Percentiles rank a stretch among this genome's conserved stretches.
Conservation (phyloP, 2,888 invertebrate genomes). For the Cenopis cana region DNA sequence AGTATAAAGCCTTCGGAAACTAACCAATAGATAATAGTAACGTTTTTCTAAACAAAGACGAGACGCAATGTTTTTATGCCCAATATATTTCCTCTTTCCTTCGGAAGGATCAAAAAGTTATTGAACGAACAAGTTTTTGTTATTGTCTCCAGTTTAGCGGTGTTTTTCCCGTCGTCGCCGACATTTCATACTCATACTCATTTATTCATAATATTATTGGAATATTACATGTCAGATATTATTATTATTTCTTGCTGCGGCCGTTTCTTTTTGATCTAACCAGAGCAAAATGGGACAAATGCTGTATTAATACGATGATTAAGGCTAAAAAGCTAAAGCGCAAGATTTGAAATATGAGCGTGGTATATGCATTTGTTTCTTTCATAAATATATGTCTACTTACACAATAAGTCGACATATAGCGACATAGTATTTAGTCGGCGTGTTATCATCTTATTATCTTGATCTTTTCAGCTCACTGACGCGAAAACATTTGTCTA, state of each 20-base stretch:
- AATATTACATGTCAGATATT: too few species aligned
- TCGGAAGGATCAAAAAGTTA: neutral
- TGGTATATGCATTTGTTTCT: neutral
- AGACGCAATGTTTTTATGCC: neutral
- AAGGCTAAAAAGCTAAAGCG: neutral
- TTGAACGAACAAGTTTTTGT: neutral
- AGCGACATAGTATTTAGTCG: too few species aligned
- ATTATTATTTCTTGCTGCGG: too few species aligned
- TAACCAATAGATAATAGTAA: neutral
- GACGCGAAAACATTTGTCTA: too few species aligned
- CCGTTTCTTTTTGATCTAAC: neutral
- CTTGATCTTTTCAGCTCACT: too few species aligned
- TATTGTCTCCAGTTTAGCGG: neutral
- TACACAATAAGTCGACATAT: neutral
- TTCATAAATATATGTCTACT: slow-evolving; percentile 1
- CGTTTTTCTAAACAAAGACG: neutral
- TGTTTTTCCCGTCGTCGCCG: neutral
- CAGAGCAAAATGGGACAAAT: neutral
- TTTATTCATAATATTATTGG: too few species aligned
- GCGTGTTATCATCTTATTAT: too few species aligned
- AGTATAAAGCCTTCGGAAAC: neutral
- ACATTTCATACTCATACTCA: too few species aligned
- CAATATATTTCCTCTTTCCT: neutral
- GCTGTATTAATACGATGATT: slow-evolving; percentile 3
- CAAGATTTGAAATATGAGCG: too few species aligned